These are phyloP conservation scores for Guaruba guarouba DNA, from an alignment of 2,113 vertebrate genomes.

Conservation along the genomic window DNA sequence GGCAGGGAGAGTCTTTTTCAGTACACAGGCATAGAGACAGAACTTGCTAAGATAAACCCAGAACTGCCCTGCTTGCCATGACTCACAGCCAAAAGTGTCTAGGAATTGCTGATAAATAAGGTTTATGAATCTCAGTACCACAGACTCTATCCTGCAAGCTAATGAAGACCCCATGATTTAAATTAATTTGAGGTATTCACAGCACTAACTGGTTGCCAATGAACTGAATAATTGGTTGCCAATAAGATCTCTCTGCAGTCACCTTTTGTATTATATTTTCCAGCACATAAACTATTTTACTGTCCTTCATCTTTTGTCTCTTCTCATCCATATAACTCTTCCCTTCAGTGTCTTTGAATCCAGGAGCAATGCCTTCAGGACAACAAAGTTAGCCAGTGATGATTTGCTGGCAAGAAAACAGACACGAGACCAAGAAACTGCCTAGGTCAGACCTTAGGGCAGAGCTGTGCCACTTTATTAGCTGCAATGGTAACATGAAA, in stretches of 20 bases:
- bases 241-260: neutral
- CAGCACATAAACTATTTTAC: neutral
- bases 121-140: neutral
- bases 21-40: neutral
- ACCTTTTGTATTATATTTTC: neutral
- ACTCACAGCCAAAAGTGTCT: neutral
- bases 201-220: neutral
- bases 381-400: neutral
- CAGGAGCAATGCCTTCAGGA: neutral
- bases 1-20: neutral
- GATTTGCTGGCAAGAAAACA: neutral
- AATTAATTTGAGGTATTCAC: neutral
- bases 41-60: neutral
- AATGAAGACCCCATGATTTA: neutral
- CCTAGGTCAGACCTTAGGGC: slow-evolving; percentile 16
- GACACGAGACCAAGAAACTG: neutral
- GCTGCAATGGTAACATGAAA: neutral
- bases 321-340: neutral
- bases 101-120: slow-evolving; percentile 1
- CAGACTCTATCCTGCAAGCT: neutral
- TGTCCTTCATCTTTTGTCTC: neutral
- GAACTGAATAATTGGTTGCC: slow-evolving; percentile 13
- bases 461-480: slow-evolving; percentile 9
- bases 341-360: neutral
- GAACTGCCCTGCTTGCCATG: neutral